Base-by-base conservation (phyloP, 2,113 vertebrate genomes). In the Daphoenositta chrysoptera region DNA sequence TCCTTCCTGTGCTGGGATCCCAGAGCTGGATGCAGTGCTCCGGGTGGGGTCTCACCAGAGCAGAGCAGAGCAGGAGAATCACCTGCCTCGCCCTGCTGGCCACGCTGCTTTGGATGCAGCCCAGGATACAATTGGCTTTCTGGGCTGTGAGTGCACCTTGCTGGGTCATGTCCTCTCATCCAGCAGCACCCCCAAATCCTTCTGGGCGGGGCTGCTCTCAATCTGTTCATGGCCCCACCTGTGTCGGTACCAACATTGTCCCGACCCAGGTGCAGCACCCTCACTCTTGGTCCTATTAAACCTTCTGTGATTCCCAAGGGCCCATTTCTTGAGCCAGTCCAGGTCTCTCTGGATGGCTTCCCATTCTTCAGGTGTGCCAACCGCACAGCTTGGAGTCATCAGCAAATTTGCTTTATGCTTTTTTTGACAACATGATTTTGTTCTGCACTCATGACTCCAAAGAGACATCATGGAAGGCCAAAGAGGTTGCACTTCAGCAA, bases 221-320 rank as follows among this genome's bases (percentile, higher is more conserved):
- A 30, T 51, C 45, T 35, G 7, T 22, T 40, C n/a, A 53, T n/a
- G 7, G 3, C 3, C 28, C 60, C 9, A 8, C 11, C 13, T 12
- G 3, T 58, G 24, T 4, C 58, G 69, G 24, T 60, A 53, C 6
- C 17, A 13, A 37, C 5, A 5, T 21, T 5, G 1, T 17, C n/a
- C n/a, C 5, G 0, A 17, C 9, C 2, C 39, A 47, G 28, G 13
- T 15, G 23, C 13, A 39, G 24, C 6, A 6, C 11, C 11, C 31
- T 51, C 16, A 8, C 4, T 20, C 54, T 28, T 53, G 39, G 33
- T 78, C 28, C 45, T 58, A 22, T 68, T 33, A 50, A 76, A 76
- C 1, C 37, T 22, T 18, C 8, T 23, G 27, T 27, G 18, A 45
- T 53, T 33, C 27, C 45, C 39, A 60, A 37, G 39, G 7, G 7